Conservation (phyloP, 2,888 invertebrate genomes). For the Phaonia tiefii region DNA sequence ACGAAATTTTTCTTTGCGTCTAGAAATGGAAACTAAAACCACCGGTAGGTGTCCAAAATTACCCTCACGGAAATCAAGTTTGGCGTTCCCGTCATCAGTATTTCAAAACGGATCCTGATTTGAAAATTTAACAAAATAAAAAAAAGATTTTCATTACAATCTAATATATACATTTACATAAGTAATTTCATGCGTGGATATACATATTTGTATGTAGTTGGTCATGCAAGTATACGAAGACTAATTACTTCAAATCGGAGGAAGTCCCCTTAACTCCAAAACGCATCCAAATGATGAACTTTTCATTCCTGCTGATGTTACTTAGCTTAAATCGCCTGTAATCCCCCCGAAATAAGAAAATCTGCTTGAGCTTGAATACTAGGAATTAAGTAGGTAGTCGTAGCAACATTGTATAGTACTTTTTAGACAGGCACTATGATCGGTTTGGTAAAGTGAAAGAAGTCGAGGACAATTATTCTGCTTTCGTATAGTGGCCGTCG, state of each 20-base stretch:
- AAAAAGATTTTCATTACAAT: too few species aligned
- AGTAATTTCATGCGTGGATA: not conserved
- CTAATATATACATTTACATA: not conserved
- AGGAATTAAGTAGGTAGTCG: too few species aligned
- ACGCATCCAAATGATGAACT: not conserved
- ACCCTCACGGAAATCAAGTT: too few species aligned
- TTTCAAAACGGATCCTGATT: too few species aligned
- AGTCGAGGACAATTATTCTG: too few species aligned
- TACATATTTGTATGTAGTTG: not conserved
- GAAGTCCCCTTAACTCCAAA: not conserved
- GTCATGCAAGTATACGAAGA: not conserved
- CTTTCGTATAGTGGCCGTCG: too few species aligned
- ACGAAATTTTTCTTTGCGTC: too few species aligned
- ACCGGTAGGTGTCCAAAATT: too few species aligned
- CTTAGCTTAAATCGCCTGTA: not conserved
- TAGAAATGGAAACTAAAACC: too few species aligned
- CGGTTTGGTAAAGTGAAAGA: not conserved
- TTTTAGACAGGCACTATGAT: not conserved
- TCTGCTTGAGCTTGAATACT: not conserved
- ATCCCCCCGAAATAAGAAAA: slow-evolving; percentile 16
- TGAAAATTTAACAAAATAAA: too few species aligned
- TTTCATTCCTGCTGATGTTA: too few species aligned
- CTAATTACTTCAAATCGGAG: slow-evolving; percentile 15
- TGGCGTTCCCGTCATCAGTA: too few species aligned
- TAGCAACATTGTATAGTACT: slow-evolving; percentile 7